Conservation (phyloP, 2,113 vertebrate species). For the Lontra canadensis region DNA sequence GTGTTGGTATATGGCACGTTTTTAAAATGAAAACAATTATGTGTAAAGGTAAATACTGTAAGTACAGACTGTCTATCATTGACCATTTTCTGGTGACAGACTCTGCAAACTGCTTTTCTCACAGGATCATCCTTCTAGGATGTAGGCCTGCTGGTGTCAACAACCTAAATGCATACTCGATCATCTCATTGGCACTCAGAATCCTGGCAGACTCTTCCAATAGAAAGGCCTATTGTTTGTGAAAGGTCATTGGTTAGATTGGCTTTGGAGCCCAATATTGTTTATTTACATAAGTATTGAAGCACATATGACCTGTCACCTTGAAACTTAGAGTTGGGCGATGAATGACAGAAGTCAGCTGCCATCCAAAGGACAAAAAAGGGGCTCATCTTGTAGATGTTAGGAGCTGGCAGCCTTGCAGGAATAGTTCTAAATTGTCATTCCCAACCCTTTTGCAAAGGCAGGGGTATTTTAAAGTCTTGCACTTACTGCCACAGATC, state of each 20-base stretch:
- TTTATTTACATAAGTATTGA: slow-evolving; percentile 80
- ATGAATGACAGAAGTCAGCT: slow-evolving; percentile 71
- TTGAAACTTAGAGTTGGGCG: slow-evolving; percentile 73
- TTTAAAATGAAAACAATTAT: slow-evolving; percentile 80
- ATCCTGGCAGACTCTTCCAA: slow-evolving; percentile 74
- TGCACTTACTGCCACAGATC: background rate
- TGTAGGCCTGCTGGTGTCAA: slow-evolving; percentile 68
- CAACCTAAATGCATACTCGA: slow-evolving; percentile 74
- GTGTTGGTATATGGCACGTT: slow-evolving; percentile 81
- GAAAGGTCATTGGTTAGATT: slow-evolving; percentile 79
- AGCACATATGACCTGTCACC: slow-evolving; percentile 76
- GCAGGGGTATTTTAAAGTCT: background rate
- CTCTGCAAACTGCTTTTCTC: slow-evolving; percentile 75
- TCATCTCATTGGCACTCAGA: slow-evolving; percentile 80
- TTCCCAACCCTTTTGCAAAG: background rate
- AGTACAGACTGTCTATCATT: slow-evolving; percentile 80
- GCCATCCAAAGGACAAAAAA: slow-evolving; percentile 67
- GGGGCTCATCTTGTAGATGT: background rate
- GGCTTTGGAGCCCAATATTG: slow-evolving; percentile 77
- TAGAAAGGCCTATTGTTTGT: slow-evolving; percentile 77
- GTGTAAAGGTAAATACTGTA: slow-evolving; percentile 82
- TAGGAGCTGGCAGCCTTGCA: background rate
- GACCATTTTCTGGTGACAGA: slow-evolving; percentile 78
- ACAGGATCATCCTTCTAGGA: slow-evolving; percentile 71
- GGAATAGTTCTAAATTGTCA: background rate